Base-by-base conservation (phyloP, 2,797 vertebrate species). In the Chelmon rostratus region DNA sequence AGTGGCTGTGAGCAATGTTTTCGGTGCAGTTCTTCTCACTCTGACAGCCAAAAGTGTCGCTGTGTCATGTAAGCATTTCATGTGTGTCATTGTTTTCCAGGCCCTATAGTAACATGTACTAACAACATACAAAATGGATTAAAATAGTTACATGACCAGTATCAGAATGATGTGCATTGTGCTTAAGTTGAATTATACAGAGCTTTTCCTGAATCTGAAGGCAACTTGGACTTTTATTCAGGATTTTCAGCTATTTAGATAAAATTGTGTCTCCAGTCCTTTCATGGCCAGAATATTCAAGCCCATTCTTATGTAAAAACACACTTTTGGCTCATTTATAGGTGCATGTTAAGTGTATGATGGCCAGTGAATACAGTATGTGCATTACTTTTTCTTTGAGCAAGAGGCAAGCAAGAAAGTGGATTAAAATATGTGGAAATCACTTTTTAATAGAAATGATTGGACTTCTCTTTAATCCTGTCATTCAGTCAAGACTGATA, bases 1-100 rank as follows among this genome's bases (percentile, higher is more conserved):
- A 0, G 53, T 18, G 58, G 40, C 46, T 76, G 73, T 67, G 49
- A 83, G 72, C 40, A 28, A 13, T 63, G 56, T 42, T 74, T 73
- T 58, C 57, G 7, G 44, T 5, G 42, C 21, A 8, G 46, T n/a
- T 33, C 0, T 25, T 59, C 11, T 42, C 18, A 10, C 21, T 62
- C 38, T 23, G 73, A 79, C 62, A 59, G 52, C 9, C 15, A 25
- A 35, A 76, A 61, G 57, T 78, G 35, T 44, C 16, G 1, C 33
- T 10, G 8, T 42, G 40, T 3, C 56, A 79, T 58, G 56, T 15
- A 68, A 63, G 9, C 9, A 31, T 49, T 72, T 49, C 0, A 11
- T 13, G 8, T 62, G n/a, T 9, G 42, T 40, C n/a, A n/a, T 9
- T 42, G 40, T 13, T 42, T 5, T 7, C 49, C 21, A 23, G 49